Conservation (phyloP, 2,888 invertebrate genomes). For the Shargacucullia verbasci region DNA sequence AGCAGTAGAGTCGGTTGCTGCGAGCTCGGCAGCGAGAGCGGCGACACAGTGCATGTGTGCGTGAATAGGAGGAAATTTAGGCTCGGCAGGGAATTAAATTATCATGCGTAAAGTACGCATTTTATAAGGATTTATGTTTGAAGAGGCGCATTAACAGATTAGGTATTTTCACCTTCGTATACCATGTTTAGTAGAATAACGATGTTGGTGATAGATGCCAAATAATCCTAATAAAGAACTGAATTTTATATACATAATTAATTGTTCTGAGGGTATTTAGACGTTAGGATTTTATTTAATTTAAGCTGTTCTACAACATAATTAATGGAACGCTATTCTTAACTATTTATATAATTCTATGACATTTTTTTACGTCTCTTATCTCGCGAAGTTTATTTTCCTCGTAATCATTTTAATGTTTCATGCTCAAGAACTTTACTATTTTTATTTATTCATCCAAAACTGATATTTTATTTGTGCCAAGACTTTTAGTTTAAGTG, state of each 20-base stretch:
- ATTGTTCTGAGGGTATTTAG: constrained; percentile 89
- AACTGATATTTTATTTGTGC: constrained; percentile 84
- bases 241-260: constrained; percentile 88
- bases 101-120: constrained; percentile 67
- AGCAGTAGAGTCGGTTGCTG: constrained; percentile 53
- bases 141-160: constrained; percentile 80
- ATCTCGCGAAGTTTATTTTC: constrained; percentile 39
- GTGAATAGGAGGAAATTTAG: constrained; percentile 83
- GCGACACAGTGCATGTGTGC: constrained; percentile 70
- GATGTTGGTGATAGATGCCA: constrained; percentile 88
- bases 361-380: constrained; percentile 40
- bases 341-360: constrained; percentile 64
- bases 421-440: constrained; percentile 71
- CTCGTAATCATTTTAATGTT: constrained; percentile 53
- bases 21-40: constrained; percentile 42
- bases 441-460: constrained; percentile 65
- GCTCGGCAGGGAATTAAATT: constrained; percentile 84
- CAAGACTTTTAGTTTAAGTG: constrained; percentile 83
- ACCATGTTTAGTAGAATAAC: constrained; percentile 86
- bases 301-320: constrained; percentile 68
- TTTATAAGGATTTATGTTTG: constrained; percentile 77
- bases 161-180: constrained; percentile 86
- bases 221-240: constrained; percentile 89
- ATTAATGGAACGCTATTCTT: constrained; percentile 63
- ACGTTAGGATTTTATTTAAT: constrained; percentile 82